Conservation (phyloP, 2,797 vertebrate species). For the Clarias platycephalus region DNA sequence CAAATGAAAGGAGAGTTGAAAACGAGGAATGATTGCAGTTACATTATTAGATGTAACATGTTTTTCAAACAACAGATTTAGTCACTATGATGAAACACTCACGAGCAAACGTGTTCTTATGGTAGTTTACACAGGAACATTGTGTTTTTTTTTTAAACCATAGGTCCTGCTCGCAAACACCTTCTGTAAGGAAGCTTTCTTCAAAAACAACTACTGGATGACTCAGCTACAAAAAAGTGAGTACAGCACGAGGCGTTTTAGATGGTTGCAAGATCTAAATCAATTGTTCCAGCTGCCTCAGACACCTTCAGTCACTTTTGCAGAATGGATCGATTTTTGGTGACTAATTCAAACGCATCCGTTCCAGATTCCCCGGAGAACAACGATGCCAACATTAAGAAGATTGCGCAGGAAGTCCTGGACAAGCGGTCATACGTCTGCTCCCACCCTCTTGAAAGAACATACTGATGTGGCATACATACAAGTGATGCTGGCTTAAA, state of each 20-base stretch:
- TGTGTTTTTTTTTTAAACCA: background rate
- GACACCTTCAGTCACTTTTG: conserved; percentile 33
- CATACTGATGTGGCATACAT: conserved; percentile 73
- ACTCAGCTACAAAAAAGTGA: conserved; percentile 85
- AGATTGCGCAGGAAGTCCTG: conserved; percentile 82
- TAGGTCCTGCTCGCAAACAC: conserved; percentile 89
- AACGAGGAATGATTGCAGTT: background rate
- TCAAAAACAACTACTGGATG: conserved; percentile 86
- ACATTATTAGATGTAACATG: no score
- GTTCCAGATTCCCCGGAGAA: conserved; percentile 85
- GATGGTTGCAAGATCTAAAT: conserved; percentile 40
- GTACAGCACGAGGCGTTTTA: conserved; percentile 67
- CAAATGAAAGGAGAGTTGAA: conserved; percentile 21
- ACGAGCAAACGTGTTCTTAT: background rate
- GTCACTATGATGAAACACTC: background rate
- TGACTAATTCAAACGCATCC: conserved; percentile 33
- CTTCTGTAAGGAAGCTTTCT: conserved; percentile 84
- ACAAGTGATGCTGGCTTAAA: no score
- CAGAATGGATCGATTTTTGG: conserved; percentile 18
- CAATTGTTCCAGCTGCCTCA: conserved; percentile 22
- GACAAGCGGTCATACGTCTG: conserved; percentile 84
- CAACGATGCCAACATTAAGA: conserved; percentile 85
- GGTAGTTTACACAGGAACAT: background rate
- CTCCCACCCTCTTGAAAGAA: conserved; percentile 88
- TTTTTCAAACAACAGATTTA: no score